Conservation (phyloP, 2,113 vertebrate genomes). For the Meles meles region DNA sequence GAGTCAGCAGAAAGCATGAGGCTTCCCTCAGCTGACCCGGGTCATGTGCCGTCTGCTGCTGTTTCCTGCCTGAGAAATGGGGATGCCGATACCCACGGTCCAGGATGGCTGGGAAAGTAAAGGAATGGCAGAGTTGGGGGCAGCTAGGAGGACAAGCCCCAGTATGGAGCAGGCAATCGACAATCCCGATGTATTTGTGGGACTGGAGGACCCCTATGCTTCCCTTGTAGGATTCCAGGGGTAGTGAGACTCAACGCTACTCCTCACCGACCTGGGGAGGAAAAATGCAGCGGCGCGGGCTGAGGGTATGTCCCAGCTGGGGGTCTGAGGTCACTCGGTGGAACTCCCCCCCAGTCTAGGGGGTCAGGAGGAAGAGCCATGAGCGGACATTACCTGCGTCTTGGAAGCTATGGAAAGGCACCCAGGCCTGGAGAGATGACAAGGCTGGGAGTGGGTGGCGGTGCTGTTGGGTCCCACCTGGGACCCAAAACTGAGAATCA, state of each 20-base stretch:
- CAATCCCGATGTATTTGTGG: background rate
- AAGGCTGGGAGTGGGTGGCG: background rate
- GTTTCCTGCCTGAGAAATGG: background rate
- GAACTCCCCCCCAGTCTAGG: background rate
- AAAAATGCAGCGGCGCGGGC: background rate
- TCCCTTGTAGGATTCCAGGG: background rate
- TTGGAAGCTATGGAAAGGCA: background rate
- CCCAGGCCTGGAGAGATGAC: background rate
- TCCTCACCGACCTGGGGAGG: background rate
- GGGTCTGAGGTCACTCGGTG: background rate
- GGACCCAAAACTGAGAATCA: background rate
- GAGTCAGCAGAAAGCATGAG: background rate
- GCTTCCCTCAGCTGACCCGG: background rate
- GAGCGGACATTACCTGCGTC: background rate
- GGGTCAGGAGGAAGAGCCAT: too few relatives aligned
- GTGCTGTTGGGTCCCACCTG: background rate
- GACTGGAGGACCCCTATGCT: background rate
- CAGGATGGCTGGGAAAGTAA: background rate
- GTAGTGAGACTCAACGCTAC: background rate
- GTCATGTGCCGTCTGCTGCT: background rate
- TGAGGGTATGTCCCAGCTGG: background rate
- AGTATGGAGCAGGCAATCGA: accelerated
- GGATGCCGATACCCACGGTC: accelerated
- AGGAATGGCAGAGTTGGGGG: background rate
- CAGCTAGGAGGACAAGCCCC: background rate